Conservation (phyloP, 2,888 invertebrate genomes). For the Drosophila atripex region DNA sequence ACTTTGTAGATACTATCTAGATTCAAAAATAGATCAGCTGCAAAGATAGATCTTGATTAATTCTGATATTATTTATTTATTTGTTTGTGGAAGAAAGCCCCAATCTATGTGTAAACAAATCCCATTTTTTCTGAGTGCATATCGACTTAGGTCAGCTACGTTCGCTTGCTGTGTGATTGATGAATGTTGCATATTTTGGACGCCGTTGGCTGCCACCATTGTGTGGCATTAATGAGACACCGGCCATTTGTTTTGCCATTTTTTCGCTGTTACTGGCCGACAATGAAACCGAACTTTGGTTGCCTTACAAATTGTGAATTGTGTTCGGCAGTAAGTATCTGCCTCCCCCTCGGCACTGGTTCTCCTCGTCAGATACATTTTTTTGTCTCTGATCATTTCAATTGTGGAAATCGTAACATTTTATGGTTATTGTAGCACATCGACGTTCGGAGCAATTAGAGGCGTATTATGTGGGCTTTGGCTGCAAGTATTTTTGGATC, state of each 20-base stretch:
- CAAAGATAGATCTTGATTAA: too few relatives aligned
- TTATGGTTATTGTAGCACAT: slow-evolving; percentile 62
- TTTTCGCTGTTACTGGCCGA: slow-evolving; percentile 45
- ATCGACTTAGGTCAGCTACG: slow-evolving; percentile 17
- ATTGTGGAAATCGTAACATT: slow-evolving; percentile 52
- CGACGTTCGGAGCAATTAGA: slow-evolving; percentile 62
- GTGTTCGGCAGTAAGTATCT: slow-evolving; percentile 13
- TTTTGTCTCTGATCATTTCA: slow-evolving; percentile 33
- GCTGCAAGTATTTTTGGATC: slow-evolving; percentile 11
- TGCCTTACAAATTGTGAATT: slow-evolving; percentile 41
- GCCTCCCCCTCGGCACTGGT: slow-evolving; percentile 2
- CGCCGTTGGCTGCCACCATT: slow-evolving; percentile 72
- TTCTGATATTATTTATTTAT: too few relatives aligned
- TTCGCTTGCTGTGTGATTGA: slow-evolving; percentile 75
- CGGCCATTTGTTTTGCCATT: slow-evolving; percentile 70
- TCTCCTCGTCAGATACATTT: not conserved
- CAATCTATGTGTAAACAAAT: too few relatives aligned
- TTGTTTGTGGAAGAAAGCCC: too few relatives aligned
- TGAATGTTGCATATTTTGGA: slow-evolving; percentile 81
- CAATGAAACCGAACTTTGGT: slow-evolving; percentile 52
- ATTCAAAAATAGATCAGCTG: too few relatives aligned
- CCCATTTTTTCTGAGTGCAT: slow-evolving; percentile 6
- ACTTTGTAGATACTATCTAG: too few relatives aligned
- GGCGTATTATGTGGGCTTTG: slow-evolving; percentile 58
- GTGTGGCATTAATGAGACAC: slow-evolving; percentile 76